Evolutionary conservation across 2,888 invertebrate genomes (phyloP).

Genomic region (Sthenelais limicola): DNA sequence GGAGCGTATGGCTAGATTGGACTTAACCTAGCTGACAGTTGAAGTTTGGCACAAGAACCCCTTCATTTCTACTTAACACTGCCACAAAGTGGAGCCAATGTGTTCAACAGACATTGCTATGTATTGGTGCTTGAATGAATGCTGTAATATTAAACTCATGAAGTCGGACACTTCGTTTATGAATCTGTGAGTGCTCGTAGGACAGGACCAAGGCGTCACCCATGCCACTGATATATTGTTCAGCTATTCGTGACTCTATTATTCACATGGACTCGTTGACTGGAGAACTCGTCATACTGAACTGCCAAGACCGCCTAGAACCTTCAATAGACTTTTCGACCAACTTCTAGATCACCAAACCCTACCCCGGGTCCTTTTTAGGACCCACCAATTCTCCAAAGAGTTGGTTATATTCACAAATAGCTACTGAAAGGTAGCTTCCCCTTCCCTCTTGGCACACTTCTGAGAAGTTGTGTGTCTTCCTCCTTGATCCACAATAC

Average conservation of each 20-base stretch:
- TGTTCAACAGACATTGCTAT: background rate
- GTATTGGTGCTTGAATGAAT: constrained; percentile 15
- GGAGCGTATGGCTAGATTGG: too few relatives aligned
- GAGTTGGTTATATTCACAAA: too few relatives aligned
- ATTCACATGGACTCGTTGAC: constrained; percentile 35
- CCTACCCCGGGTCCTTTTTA: constrained; percentile 61
- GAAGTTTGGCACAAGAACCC: constrained; percentile 5
- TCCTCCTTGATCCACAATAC: too few relatives aligned
- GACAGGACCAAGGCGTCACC: constrained; percentile 25
- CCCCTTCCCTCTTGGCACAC: too few relatives aligned
- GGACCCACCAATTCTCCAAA: constrained; percentile 62
- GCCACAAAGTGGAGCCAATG: constrained; percentile 9
- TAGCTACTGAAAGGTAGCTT: too few relatives aligned
- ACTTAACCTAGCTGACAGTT: background rate
- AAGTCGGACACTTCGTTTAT: constrained; percentile 16
- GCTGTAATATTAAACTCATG: background rate
- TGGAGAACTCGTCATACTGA: constrained; percentile 34
- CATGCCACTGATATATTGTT: constrained; percentile 18
- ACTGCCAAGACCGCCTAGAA: constrained; percentile 40
- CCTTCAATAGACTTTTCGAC: background rate
- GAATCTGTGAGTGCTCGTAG: constrained; percentile 25
- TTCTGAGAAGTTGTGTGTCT: too few relatives aligned
- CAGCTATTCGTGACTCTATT: constrained; percentile 23
- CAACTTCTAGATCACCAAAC: constrained; percentile 27
- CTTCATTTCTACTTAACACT: constrained; percentile 14